These are phyloP conservation scores for Hirtodrosophila trivittata DNA, from an alignment of 2,888 invertebrate species.

Conservation along the genomic window DNA sequence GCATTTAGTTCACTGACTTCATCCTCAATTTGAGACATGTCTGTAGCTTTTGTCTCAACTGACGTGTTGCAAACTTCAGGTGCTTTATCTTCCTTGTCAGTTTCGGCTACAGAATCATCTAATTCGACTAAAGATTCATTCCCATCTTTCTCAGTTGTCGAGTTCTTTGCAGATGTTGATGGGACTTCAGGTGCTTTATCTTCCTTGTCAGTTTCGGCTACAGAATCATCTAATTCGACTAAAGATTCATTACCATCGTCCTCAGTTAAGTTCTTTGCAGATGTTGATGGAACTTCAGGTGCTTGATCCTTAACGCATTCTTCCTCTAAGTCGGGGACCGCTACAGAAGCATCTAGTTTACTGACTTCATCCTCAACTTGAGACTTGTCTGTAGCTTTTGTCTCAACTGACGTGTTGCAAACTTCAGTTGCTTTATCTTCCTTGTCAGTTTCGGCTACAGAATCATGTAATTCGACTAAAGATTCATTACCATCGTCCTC, in stretches of 20 bases:
- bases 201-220: neutral
- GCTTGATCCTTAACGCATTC: neutral
- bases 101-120: conserved; percentile 4
- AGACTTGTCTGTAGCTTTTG: too few relatives aligned
- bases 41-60: too few relatives aligned
- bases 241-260: neutral
- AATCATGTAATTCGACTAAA: neutral
- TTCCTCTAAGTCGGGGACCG: too few relatives aligned
- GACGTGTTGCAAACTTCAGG: too few relatives aligned
- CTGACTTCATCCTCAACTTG: too few relatives aligned
- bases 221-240: neutral
- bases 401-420: too few relatives aligned
- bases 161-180: neutral
- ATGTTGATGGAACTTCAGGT: neutral
- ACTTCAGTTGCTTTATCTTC: neutral
- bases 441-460: neutral
- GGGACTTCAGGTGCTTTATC: neutral
- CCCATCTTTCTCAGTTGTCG: neutral
- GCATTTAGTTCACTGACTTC: too few relatives aligned
- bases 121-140: neutral
- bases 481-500: neutral
- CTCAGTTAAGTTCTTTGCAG: neutral
- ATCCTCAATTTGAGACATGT: too few relatives aligned
- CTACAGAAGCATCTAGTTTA: too few relatives aligned
- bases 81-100: neutral